These are phyloP conservation scores for Gastracanthus pulcherrimus DNA, from an alignment of 2,888 invertebrate species.

Conservation along the genomic window DNA sequence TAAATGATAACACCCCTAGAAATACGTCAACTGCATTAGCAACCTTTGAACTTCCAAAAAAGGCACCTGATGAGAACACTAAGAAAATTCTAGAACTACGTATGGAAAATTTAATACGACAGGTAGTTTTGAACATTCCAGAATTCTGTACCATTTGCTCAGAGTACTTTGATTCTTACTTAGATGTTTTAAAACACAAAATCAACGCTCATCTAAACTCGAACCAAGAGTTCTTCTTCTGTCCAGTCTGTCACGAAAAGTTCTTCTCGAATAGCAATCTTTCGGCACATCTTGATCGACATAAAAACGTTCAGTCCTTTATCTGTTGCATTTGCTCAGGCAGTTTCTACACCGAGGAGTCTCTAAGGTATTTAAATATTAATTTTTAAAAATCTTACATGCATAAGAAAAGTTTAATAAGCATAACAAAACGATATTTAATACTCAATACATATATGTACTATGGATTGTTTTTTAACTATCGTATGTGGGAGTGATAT, in stretches of 20 bases:
- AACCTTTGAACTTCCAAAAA: neutral
- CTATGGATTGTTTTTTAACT: too few species aligned
- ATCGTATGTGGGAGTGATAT: too few species aligned
- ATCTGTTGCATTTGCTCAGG: constrained; percentile 36
- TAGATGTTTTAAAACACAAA: constrained; percentile 48
- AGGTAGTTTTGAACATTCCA: constrained; percentile 38
- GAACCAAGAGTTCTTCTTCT: constrained; percentile 22
- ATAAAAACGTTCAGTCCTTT: constrained; percentile 30
- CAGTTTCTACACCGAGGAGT: constrained; percentile 35
- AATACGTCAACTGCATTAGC: neutral
- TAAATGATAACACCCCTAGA: neutral
- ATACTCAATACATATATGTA: too few species aligned
- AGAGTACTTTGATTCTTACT: constrained; percentile 31
- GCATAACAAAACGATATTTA: neutral
- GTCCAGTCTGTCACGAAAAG: constrained; percentile 49
- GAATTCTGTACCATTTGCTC: constrained; percentile 40
- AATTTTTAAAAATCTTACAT: neutral
- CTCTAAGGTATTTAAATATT: constrained; percentile 40
- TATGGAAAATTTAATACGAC: constrained; percentile 34
- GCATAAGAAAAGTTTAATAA: neutral
- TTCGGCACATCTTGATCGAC: constrained; percentile 35
- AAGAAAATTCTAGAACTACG: constrained; percentile 9
- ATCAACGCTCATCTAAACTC: constrained; percentile 24
- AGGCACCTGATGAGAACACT: neutral
- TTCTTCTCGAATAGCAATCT: constrained; percentile 26